Evolutionary conservation across 2,888 invertebrate species (phyloP).

Genomic region (Quadriops clusia): DNA sequence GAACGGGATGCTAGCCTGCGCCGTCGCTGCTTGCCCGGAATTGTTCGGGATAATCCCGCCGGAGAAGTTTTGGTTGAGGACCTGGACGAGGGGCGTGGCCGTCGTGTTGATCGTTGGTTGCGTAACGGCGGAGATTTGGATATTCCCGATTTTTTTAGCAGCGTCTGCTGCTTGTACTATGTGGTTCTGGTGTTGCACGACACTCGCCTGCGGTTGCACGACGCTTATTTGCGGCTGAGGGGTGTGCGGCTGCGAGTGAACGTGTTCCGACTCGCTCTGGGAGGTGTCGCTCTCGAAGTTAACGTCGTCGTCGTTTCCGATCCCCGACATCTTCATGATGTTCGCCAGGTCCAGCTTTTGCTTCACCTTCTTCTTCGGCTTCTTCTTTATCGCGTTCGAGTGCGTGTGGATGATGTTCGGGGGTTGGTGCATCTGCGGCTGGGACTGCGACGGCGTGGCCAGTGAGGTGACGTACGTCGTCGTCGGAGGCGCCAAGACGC

Average conservation of each 20-base stretch:
- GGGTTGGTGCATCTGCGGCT: too few species aligned
- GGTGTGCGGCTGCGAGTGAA: constrained; percentile 29
- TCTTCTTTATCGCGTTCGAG: constrained; percentile 44
- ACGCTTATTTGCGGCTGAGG: constrained; percentile 18
- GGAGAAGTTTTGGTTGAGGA: constrained; percentile 35
- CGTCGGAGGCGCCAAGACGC: constrained; percentile 32
- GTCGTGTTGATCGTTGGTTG: constrained; percentile 30
- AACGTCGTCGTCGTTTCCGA: constrained; percentile 53
- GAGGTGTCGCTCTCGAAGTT: constrained; percentile 38
- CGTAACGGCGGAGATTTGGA: constrained; percentile 32
- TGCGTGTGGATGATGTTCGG: constrained; percentile 18
- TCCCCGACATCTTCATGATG: constrained; percentile 58
- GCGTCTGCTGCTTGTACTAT: constrained; percentile 22
- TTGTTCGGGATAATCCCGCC: constrained; percentile 30
- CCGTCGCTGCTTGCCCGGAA: constrained; percentile 21
- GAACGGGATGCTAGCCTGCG: constrained; percentile 27
- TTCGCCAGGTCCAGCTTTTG: constrained; percentile 56
- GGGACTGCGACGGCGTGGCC: constrained; percentile 24
- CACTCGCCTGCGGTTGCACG: constrained; percentile 16
- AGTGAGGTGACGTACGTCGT: constrained; percentile 36
- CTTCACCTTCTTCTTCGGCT: constrained; percentile 43
- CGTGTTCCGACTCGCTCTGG: constrained; percentile 33
- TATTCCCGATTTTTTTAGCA: constrained; percentile 31
- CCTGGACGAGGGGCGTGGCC: constrained; percentile 34
- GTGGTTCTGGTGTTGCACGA: constrained; percentile 15